Evolutionary conservation across 2,797 vertebrate genomes (phyloP).

Genomic region (Schizopygopsis pylzovi): DNA sequence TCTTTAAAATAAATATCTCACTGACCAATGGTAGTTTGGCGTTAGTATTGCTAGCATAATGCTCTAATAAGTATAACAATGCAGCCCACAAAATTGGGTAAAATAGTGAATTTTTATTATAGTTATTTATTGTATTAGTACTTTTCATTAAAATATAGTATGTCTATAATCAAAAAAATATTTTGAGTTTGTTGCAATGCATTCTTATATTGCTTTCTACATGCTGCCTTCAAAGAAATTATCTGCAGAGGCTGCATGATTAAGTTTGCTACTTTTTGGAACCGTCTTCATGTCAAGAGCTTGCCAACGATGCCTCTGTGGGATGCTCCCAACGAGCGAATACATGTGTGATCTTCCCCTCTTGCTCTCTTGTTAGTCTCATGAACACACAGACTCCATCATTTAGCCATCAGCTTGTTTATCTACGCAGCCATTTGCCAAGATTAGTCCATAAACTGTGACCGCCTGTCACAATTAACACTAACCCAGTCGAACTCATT

Average conservation of each 20-base stretch:
- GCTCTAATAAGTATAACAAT: not conserved
- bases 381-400: slow-evolving; percentile 30
- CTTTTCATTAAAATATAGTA: not conserved
- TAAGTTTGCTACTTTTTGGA: too few species aligned
- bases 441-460: slow-evolving; percentile 53
- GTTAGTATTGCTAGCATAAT: not conserved
- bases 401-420: slow-evolving; percentile 53
- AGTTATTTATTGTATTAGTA: not conserved
- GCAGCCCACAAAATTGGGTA: not conserved
- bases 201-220: not conserved
- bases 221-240: slow-evolving; percentile 1
- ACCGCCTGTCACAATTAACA: slow-evolving; percentile 51
- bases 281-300: not conserved
- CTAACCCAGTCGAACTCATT: slow-evolving; percentile 39
- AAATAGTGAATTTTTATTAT: not conserved
- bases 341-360: not conserved
- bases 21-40: not conserved
- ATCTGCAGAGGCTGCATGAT: too few species aligned
- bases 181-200: not conserved
- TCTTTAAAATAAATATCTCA: not conserved
- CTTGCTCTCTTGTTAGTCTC: slow-evolving; percentile 10
- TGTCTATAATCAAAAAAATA: not conserved
- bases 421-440: slow-evolving; percentile 41
- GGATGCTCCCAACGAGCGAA: too few species aligned
- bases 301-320: too few species aligned